Evolutionary conservation across 1,140 invertebrate species (phyloP).

Genomic region (Caenorhabditis inopinata): DNA sequence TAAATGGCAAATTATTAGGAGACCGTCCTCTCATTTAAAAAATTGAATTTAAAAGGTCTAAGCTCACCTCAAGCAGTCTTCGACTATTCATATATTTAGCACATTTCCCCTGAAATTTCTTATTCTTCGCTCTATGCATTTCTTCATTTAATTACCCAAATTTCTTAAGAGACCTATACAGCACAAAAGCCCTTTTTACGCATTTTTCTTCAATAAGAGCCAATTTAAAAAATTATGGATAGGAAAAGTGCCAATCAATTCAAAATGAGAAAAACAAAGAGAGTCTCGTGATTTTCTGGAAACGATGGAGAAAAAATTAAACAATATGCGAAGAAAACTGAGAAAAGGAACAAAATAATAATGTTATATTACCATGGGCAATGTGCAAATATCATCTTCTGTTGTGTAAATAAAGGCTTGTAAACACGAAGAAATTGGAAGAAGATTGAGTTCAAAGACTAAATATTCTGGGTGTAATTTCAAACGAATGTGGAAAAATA

Average conservation of each 20-base stretch:
- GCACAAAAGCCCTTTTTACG: neutral
- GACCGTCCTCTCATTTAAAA: too few relatives aligned
- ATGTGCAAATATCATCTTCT: neutral
- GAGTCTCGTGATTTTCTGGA: neutral
- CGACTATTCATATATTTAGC: too few relatives aligned
- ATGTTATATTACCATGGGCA: neutral
- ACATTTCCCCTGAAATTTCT: too few relatives aligned
- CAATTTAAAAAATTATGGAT: neutral
- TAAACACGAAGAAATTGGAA: neutral
- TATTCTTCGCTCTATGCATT: neutral
- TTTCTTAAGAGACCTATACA: neutral
- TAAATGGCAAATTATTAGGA: too few relatives aligned
- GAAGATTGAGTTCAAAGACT: neutral
- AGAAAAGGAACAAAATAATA: neutral
- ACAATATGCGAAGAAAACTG: neutral
- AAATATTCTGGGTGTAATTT: too few relatives aligned
- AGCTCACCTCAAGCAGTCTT: too few relatives aligned
- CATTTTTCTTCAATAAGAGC: neutral
- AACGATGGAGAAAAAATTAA: neutral
- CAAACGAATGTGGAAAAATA: too few relatives aligned
- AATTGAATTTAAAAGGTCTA: too few relatives aligned
- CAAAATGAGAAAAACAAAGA: neutral
- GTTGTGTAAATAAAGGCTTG: neutral
- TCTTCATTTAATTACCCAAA: neutral
- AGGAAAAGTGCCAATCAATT: neutral